Evolutionary conservation across 1,140 invertebrate species (phyloP).

Genomic region (Elymnias hypermnestra): DNA sequence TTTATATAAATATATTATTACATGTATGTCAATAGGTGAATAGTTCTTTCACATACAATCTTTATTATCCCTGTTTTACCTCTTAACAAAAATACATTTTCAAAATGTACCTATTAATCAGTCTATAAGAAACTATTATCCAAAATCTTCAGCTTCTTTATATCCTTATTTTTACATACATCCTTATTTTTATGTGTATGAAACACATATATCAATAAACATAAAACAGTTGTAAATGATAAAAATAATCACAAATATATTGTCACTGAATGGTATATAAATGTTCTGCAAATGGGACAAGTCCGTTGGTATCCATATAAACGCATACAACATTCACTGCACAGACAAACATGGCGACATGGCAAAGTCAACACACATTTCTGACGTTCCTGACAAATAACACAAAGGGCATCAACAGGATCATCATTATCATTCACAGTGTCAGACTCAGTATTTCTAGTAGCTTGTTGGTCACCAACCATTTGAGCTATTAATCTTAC

Average conservation of each 20-base stretch:
- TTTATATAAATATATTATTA: too few species aligned
- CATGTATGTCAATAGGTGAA: too few species aligned
- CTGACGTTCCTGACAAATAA: conserved; percentile 63
- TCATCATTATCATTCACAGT: conserved; percentile 24
- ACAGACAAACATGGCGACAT: conserved; percentile 66
- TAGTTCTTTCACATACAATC: too few species aligned
- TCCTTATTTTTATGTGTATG: too few species aligned
- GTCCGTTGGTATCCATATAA: conserved; percentile 66
- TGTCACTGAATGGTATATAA: conserved; percentile 66
- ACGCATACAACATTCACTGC: conserved; percentile 56
- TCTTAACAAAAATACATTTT: too few species aligned
- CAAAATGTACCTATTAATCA: too few species aligned
- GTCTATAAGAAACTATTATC: too few species aligned
- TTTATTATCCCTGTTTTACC: too few species aligned
- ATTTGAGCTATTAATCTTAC: conserved; percentile 53
- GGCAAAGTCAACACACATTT: conserved; percentile 66
- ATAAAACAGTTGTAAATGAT: too few species aligned
- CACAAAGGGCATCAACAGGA: conserved; percentile 53
- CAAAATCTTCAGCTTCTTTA: too few species aligned
- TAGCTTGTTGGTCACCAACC: conserved; percentile 38
- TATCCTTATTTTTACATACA: too few species aligned
- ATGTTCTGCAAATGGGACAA: conserved; percentile 67
- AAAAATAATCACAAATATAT: conserved; percentile 58
- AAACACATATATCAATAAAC: too few species aligned
- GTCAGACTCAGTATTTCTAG: conserved; percentile 25